Base-by-base conservation (phyloP, 2,888 invertebrate species). In the Lacanobia oleracea region DNA sequence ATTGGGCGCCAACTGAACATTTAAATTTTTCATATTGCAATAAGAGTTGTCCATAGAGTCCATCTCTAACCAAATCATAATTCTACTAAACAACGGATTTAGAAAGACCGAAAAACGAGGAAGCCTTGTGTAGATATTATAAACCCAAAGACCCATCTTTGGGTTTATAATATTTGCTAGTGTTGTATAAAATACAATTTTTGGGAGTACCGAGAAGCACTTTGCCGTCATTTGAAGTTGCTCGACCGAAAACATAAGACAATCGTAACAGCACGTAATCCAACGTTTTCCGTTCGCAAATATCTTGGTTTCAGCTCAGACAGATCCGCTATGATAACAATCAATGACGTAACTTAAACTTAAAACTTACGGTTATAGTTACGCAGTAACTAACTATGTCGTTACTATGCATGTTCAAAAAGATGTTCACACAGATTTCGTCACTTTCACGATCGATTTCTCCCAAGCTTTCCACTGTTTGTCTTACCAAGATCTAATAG, bases 391-490 rank as follows among this genome's bases (percentile, higher is more conserved):
- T 66, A 77, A 77, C 51, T 60, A 61, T 14, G 16, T 77, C 60
- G 51, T 45, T 71, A 74, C 72, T 50, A 75, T 72, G 70, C 68
- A 81, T 77, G 73, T 79, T 77, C 57, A 83, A 77, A 87, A 83
- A 87, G 85, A 88, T 87, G 83, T 88, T 92, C 90, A 90, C 90
- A 90, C 86, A 90, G 89, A 91, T 91, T 92, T 91, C 88, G 89
- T 89, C 91, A 92, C 93, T 94, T 94, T 94, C 94, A 88, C 93
- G 91, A 91, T 92, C 87, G 92, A 92, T 94, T 93, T 94, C 93
- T 90, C 94, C 86, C 84, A 86, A 87, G 89, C 91, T 92, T 90
- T 92, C 89, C 88, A 88, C 88, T 87, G 82, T 84, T 86, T 88
- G 85, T 84, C 79, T 84, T 79, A 82, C 77, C 73, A 84, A 86